Percentiles rank a stretch among this genome's conserved stretches.
Conservation (phyloP, 2,113 vertebrate species). For the Colistium nudipinnis region DNA sequence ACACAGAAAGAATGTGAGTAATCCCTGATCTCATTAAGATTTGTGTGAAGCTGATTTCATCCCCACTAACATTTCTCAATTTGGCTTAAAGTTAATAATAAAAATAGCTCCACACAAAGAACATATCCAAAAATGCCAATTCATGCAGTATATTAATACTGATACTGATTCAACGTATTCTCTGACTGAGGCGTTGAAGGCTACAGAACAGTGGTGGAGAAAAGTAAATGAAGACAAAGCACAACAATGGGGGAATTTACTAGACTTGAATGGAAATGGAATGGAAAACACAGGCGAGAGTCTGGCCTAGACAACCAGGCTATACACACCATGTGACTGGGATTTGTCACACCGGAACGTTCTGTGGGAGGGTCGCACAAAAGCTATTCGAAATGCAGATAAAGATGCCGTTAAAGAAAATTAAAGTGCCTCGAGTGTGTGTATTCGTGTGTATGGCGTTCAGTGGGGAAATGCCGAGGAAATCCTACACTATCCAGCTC, state of each 20-base stretch:
- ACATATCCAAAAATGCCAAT: not conserved
- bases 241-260: conserved; percentile 13
- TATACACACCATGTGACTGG: conserved; percentile 54
- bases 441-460: not conserved
- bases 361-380: conserved; percentile 37
- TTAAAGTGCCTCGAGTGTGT: not conserved
- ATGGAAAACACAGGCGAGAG: conserved; percentile 27
- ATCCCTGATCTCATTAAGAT: conserved; percentile 51
- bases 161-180: too few relatives aligned
- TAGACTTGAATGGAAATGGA: too few relatives aligned
- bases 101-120: not conserved
- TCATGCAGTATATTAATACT: not conserved
- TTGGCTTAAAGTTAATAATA: not conserved
- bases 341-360: conserved; percentile 54
- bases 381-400: not conserved
- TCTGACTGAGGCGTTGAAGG: not conserved
- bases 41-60: conserved; percentile 1
- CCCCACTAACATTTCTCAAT: not conserved
- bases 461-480: conserved; percentile 4
- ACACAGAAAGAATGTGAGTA: conserved; percentile 18
- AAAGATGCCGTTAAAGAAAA: not conserved
- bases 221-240: conserved; percentile 12
- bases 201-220: not conserved
- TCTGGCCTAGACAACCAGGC: conserved; percentile 20
- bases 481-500: conserved; percentile 6